A percentile compares a stretch with the other conserved stretches of the same genome.
phyloP scores from a whole-genome alignment of 2,797 vertebrate species.

The Cynodonichthys magdalenae region DNA sequence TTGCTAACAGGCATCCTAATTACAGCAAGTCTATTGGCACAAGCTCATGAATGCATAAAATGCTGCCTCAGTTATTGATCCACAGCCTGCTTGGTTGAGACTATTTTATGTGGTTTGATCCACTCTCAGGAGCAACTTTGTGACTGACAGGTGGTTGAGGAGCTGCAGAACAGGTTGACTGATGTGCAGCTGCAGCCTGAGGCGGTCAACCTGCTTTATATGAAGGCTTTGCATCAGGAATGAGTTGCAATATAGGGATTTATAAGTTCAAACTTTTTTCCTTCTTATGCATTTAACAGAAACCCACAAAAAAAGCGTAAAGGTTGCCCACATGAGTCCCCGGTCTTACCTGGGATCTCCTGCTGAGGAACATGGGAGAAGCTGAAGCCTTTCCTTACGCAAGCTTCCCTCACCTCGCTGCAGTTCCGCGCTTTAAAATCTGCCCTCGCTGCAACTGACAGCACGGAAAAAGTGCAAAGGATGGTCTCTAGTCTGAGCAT shows the following conservation, averaged over 20 bases:
- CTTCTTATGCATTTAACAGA: background rate
- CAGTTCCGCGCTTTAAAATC: slow-evolving; percentile 88
- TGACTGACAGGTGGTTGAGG: slow-evolving; percentile 62
- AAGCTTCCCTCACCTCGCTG: slow-evolving; percentile 88
- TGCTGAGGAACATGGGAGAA: slow-evolving; percentile 87
- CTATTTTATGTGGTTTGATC: background rate
- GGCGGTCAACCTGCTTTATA: background rate
- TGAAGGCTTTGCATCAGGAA: no score
- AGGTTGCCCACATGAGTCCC: background rate
- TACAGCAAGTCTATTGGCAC: slow-evolving; percentile 7
- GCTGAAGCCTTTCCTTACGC: slow-evolving; percentile 87
- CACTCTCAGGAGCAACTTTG: slow-evolving; percentile 16
- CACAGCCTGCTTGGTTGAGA: background rate
- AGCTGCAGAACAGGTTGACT: background rate
- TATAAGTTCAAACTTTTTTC: background rate
- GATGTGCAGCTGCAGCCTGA: slow-evolving; percentile 3
- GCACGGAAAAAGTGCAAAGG: slow-evolving; percentile 79
- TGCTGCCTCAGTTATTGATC: slow-evolving; percentile 14
- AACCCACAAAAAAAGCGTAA: background rate
- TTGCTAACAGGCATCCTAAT: background rate
- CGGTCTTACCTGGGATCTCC: slow-evolving; percentile 90
- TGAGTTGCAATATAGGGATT: background rate
- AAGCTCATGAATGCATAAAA: slow-evolving; percentile 2
- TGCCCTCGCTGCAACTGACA: slow-evolving; percentile 76
- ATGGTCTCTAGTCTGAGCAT: slow-evolving; percentile 76